Evolutionary conservation across 2,888 invertebrate genomes (phyloP).

Genomic region (Furcula furcula): DNA sequence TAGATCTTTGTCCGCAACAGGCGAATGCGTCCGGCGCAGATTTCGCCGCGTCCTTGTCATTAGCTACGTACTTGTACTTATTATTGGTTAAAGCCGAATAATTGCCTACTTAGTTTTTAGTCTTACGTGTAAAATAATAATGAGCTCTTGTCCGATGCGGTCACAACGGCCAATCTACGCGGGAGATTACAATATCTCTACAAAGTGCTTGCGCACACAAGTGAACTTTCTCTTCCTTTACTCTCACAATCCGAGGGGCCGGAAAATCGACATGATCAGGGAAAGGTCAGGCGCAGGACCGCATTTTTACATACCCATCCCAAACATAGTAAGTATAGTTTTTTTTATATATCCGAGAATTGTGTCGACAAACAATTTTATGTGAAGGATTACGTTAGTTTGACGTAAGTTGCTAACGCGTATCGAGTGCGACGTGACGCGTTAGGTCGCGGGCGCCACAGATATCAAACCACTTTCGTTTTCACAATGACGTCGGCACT

Average conservation of each 20-base stretch:
- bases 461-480: constrained; percentile 63
- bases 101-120: constrained; percentile 15
- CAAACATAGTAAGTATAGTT: too few relatives aligned
- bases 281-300: too few relatives aligned
- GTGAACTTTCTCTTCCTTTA: too few relatives aligned
- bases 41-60: constrained; percentile 50
- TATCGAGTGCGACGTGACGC: constrained; percentile 42
- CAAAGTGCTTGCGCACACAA: too few relatives aligned
- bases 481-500: constrained; percentile 51
- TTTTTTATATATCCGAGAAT: too few relatives aligned
- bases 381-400: constrained; percentile 42
- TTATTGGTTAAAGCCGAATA: constrained; percentile 33
- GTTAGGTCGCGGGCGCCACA: constrained; percentile 41
- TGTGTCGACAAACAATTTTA: constrained; percentile 39
- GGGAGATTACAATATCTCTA: too few relatives aligned
- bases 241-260: too few relatives aligned
- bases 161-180: too few relatives aligned
- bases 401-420: constrained; percentile 44
- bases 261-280: too few relatives aligned
- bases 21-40: constrained; percentile 36
- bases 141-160: too few relatives aligned
- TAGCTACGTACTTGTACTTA: constrained; percentile 42
- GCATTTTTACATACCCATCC: too few relatives aligned
- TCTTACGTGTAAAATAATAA: constrained; percentile 2
- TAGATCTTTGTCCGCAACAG: constrained; percentile 25